Percentiles rank a stretch among this genome's conserved stretches.
phyloP scores from a whole-genome alignment of 2,888 invertebrate species.

The Tenthredo livida region DNA sequence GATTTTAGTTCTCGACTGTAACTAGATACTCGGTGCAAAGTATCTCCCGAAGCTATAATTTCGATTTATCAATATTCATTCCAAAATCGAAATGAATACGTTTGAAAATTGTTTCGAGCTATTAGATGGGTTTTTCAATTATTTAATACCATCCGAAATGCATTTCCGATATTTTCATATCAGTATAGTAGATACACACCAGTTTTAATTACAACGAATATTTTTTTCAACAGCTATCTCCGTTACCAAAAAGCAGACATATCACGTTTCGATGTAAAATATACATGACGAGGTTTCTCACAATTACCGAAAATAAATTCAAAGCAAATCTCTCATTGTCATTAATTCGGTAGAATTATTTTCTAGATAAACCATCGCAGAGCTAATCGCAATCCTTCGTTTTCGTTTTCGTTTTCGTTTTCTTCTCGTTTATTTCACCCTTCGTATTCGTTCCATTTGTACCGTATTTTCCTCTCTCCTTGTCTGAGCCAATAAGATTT shows the following conservation, averaged over 20 bases:
- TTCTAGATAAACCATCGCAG: background rate
- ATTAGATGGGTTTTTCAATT: background rate
- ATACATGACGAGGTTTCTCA: no score
- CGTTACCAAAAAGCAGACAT: background rate
- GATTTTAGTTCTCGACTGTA: background rate
- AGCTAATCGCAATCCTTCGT: background rate
- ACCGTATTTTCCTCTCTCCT: background rate
- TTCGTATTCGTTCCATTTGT: background rate
- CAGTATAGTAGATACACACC: background rate
- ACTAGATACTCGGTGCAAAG: background rate
- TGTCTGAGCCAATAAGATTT: background rate
- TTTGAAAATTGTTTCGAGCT: background rate
- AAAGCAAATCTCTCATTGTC: background rate
- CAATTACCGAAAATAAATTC: background rate
- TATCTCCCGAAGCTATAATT: background rate
- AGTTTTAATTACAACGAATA: background rate
- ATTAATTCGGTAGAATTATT: background rate
- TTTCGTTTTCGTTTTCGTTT: background rate
- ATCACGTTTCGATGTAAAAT: background rate
- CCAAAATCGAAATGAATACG: background rate
- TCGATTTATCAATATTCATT: background rate
- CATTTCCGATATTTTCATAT: constrained; percentile 1
- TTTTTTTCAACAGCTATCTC: background rate
- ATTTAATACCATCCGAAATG: background rate
- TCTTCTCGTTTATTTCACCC: background rate